Conservation (phyloP, 35 echinoderm and acorn worm genomes). For the Ptychodera flava region DNA sequence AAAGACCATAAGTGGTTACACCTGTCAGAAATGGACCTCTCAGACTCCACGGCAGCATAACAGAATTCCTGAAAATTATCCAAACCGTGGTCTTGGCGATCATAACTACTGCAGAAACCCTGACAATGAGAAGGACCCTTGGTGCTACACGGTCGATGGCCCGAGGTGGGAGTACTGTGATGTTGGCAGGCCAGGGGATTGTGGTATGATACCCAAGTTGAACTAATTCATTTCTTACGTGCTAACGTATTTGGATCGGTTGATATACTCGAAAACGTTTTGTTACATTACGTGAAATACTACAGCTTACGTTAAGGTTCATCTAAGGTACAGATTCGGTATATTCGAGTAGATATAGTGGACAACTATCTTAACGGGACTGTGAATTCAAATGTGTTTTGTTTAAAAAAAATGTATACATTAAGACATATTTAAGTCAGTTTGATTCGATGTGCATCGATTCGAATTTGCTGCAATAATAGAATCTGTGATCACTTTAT, state of each 20-base stretch:
- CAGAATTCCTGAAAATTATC: slow-evolving; percentile 2
- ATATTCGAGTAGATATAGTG: neutral
- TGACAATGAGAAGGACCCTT: neutral
- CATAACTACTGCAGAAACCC: neutral
- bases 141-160: slow-evolving; percentile 4
- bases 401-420: neutral
- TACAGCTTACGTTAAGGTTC: neutral
- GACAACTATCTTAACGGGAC: neutral
- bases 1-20: neutral
- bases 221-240: too few species aligned
- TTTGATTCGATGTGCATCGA: neutral
- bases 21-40: neutral
- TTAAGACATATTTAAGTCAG: neutral
- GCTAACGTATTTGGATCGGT: too few species aligned
- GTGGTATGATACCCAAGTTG: neutral
- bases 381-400: neutral
- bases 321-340: neutral
- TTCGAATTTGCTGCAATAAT: neutral
- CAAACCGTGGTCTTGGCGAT: neutral
- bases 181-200: neutral
- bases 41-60: neutral
- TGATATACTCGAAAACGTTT: too few species aligned
- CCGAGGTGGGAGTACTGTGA: neutral
- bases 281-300: neutral
- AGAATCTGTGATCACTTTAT: too few species aligned